phyloP scores from a whole-genome alignment of 2,888 invertebrate species.

The Lycia hirtaria region DNA sequence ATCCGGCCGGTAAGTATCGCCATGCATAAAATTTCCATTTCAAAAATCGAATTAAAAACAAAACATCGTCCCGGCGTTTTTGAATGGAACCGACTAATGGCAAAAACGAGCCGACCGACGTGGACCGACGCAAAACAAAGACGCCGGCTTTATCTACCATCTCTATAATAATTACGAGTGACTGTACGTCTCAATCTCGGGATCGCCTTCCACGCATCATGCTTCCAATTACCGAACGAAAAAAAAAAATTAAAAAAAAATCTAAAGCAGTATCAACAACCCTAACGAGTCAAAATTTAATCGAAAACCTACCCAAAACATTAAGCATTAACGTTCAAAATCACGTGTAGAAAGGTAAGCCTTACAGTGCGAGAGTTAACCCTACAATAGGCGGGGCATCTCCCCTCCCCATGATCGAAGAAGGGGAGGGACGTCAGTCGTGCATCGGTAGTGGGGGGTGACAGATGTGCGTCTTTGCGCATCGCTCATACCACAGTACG shows the following conservation, averaged over 20 bases:
- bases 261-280: slow-evolving; percentile 64
- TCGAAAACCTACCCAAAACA: background rate
- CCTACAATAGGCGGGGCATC: slow-evolving; percentile 55
- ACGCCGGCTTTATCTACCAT: slow-evolving; percentile 70
- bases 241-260: slow-evolving; percentile 74
- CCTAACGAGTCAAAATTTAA: slow-evolving; percentile 48
- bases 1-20: background rate
- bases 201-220: slow-evolving; percentile 52
- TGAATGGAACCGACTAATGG: slow-evolving; percentile 35
- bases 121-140: slow-evolving; percentile 36
- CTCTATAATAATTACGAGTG: slow-evolving; percentile 82
- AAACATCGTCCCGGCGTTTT: slow-evolving; percentile 14
- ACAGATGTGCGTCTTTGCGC: slow-evolving; percentile 71
- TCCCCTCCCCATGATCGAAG: slow-evolving; percentile 48
- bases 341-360: slow-evolving; percentile 30
- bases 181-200: slow-evolving; percentile 76
- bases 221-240: slow-evolving; percentile 77
- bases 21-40: slow-evolving; percentile 25
- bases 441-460: slow-evolving; percentile 73
- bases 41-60: slow-evolving; percentile 8
- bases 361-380: slow-evolving; percentile 43
- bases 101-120: slow-evolving; percentile 31
- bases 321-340: slow-evolving; percentile 47
- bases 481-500: slow-evolving; percentile 77
- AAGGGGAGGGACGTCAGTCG: slow-evolving; percentile 69